Base-by-base conservation (phyloP, 2,888 invertebrate species). In the Sphecodes monilicornis region DNA sequence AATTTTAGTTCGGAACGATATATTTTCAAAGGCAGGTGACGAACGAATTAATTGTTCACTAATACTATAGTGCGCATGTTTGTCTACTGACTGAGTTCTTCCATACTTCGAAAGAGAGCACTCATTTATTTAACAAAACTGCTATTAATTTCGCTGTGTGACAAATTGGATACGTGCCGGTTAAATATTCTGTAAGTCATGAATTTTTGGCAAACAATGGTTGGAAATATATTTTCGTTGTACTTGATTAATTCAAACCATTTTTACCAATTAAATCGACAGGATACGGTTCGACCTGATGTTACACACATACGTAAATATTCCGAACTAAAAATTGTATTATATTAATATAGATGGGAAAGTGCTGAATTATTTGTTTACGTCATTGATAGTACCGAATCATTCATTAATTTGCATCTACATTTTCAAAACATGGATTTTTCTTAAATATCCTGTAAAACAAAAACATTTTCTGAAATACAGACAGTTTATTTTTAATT, bases 181-280 rank as follows among this genome's bases (percentile, higher is more conserved):
- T 66, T 66, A 32, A 32, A 66, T 66, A 26, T 60, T 60, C 2
- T 29, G 60, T 60, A 16, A 29, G 29, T 10, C 36, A 1, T 8
- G 32, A 36, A 66, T 18, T 32, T 66, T 36, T 60, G 2, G 16
- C 60, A 29, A 29, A 60, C 60, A 29, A 16, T 2, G 29, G 8
- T 18, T 16, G 29, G 29, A 29, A 29, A 60, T 60, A 60, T 60
- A 60, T 60, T 66, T 66, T 66, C 64, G 36, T 66, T 32, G 32
- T 66, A 3, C 32, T 32, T 36, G 46, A 1, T 18, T 18, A 29
- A 60, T 60, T 29, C 60, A 2, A 16, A 29, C 29, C 29, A 60
- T 60, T 60, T 60, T 60, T 60, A 60, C 8, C 60, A 29, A 60
- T 60, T 60, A 60, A 26, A 60, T 26, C 29, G 60, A 29, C 60